Base-by-base conservation (phyloP, 2,888 invertebrate species). In the Xylophagus ater region DNA sequence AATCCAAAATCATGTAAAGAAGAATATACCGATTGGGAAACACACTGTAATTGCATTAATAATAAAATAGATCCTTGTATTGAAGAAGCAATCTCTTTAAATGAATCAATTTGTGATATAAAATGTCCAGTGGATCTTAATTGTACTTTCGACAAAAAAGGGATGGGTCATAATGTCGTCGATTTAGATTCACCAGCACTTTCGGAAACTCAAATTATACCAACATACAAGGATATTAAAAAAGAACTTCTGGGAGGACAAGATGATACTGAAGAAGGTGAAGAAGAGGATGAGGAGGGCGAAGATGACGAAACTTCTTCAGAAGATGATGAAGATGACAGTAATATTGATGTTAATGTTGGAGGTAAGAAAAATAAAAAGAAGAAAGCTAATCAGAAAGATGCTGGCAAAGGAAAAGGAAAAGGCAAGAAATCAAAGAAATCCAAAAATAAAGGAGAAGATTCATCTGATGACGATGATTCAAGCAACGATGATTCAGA, bases 161-260 rank as follows among this genome's bases (percentile, higher is more conserved):
- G 39, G 1, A 21, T 30, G 14, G 39, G 20, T 6, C 42, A 47
- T 3, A 15, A 8, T 4, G 20, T 31, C 7, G 30, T n/a, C 7
- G 47, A 51, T 32, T 34, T 50, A 9, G 49, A 50, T 36, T 47
- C 48, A 4, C 51, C 51, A 4, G 44, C 47, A 6, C 17, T 51
- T 14, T 49, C 51, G 10, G 43, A 49, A 26, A 47, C 39, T 1
- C 48, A 43, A 7, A 20, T 46, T 19, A 21, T 37, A n/a, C 42
- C 43, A n/a, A 34, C 13, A 13, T 14, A 42, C 21, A 34, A 37
- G 1, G 39, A 44, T 3, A 13, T 47, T 28, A 4, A 34, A 37
- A n/a, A 37, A 34, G 42, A 18, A 18, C 43, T 21, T 17, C 28
- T 6, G 20, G 55, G 23, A 14, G 15, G 17, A 15, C 28, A 30